phyloP scores from a whole-genome alignment of 2,797 vertebrate genomes.

The Rhinogobio ventralis region DNA sequence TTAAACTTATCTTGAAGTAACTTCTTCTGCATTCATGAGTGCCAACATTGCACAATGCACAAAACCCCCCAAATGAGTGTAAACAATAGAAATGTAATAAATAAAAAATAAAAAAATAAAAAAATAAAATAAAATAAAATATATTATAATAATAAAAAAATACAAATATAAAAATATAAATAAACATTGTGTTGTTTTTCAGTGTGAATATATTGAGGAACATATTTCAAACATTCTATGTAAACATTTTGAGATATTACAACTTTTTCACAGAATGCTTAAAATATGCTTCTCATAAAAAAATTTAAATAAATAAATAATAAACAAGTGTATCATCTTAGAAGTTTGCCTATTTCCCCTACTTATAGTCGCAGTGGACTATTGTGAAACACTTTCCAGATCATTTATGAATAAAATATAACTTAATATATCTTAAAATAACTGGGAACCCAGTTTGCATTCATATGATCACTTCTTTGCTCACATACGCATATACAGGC shows the following conservation, averaged over 20 bases:
- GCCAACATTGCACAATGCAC: not conserved
- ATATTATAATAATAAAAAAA: too few species aligned
- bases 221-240: too few species aligned
- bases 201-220: too few species aligned
- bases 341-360: not conserved
- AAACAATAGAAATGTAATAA: not conserved
- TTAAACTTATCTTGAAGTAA: too few species aligned
- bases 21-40: not conserved
- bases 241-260: too few species aligned
- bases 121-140: too few species aligned
- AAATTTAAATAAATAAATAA: not conserved
- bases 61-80: not conserved
- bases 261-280: not conserved
- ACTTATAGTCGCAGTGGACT: not conserved
- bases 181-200: too few species aligned
- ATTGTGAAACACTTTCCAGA: conserved; percentile 1
- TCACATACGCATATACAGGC: too few species aligned
- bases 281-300: not conserved
- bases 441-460: conserved; percentile 3
- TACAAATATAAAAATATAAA: too few species aligned
- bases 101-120: too few species aligned
- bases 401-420: conserved; percentile 27
- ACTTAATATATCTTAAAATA: not conserved
- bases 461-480: not conserved
- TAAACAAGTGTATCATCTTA: not conserved